Base-by-base conservation (phyloP, 2,888 invertebrate species). In the Physocephala rufipes region DNA sequence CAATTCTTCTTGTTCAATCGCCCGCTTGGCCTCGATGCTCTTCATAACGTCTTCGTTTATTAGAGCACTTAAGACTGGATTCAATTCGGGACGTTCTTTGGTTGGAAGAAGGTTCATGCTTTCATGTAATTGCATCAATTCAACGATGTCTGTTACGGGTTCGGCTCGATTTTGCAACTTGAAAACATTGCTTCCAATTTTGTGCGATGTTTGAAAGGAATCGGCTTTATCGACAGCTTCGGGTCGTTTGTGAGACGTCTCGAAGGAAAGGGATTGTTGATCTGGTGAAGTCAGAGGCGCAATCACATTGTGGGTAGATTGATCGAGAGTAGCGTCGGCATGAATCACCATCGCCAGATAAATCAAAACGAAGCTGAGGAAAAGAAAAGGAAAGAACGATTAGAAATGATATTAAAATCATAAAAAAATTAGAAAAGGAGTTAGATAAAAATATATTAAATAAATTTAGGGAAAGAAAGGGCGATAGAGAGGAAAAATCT, bases 241-340 rank as follows among this genome's bases (percentile, higher is more conserved):
- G 1, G 80, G 83, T 76, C 91, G 88, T 85, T 93, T 93, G 82
- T 93, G 93, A 2, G 93, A 88, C 2, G 92, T 91, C 85, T 92
- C 92, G 79, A 92, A 93, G 13, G 76, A 73, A 2, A 76, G 75
- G 5, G 76, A 72, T 53, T 73, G 64, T 13, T 76, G 73, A 1
- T 75, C 73, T 2, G 71, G 71, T 19, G 76, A 67, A 58, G 77
- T 77, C 51, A 70, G 62, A 49, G 74, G 71, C 49, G 71, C 30
- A n/a, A n/a, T 19, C 15, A 49, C 49, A 3, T 36, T 63, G 16
- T 19, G 12, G 21, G 63, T 30, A 28, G 30, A 55, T 43, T 30
- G 71, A 62, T 77, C 76, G 47, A 74, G 70, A 63, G 77, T 68
- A 70, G 73, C 77, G 69, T 79, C 78, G 45, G 77, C 79, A 30